Evolutionary conservation across 1,140 invertebrate genomes (phyloP).

Genomic region (Fopius arisanus): DNA sequence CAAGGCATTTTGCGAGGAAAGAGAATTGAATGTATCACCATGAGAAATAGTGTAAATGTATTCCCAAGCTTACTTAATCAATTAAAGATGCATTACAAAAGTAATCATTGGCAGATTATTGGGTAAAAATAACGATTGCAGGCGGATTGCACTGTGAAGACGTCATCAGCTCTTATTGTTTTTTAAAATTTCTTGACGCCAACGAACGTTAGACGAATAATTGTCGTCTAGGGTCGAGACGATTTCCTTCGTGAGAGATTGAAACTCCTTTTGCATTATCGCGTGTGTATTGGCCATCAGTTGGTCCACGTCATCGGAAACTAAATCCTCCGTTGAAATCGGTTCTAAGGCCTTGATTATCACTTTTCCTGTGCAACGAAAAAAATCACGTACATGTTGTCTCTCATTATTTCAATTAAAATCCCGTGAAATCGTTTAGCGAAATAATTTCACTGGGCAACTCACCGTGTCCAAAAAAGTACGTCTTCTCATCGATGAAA

Average conservation of each 20-base stretch:
- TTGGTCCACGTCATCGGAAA: constrained; percentile 55
- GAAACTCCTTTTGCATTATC: constrained; percentile 51
- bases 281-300: constrained; percentile 57
- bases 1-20: not conserved
- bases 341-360: constrained; percentile 63
- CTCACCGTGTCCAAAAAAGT: constrained; percentile 65
- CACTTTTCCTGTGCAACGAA: constrained; percentile 58
- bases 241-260: constrained; percentile 25
- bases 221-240: constrained; percentile 25
- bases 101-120: too few species aligned
- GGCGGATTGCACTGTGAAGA: too few species aligned
- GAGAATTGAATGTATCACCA: too few species aligned
- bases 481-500: constrained; percentile 67
- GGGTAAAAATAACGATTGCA: too few species aligned
- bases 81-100: too few species aligned
- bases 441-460: not conserved
- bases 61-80: too few species aligned
- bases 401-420: not conserved
- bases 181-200: not conserved
- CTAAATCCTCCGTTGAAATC: constrained; percentile 61
- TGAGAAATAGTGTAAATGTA: too few species aligned
- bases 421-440: not conserved
- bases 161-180: not conserved
- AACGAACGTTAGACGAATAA: constrained; percentile 18
- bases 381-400: too few species aligned